phyloP scores from a whole-genome alignment of 2,113 vertebrate species.

The Hippocampus comes region DNA sequence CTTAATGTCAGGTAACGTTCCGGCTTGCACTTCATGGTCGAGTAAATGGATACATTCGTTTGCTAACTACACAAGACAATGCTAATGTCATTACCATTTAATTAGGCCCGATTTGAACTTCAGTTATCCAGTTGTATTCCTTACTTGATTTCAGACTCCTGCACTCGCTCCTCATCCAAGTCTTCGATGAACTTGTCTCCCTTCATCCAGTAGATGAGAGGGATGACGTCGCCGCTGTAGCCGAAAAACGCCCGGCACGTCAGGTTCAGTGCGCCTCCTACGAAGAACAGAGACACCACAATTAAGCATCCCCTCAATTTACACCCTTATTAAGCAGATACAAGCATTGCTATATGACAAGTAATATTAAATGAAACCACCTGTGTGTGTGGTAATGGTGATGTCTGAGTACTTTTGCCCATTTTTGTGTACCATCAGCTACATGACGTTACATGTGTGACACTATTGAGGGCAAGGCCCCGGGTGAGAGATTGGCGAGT shows the following conservation, averaged over 20 bases:
- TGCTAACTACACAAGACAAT: background rate
- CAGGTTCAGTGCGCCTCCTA: slow-evolving; percentile 89
- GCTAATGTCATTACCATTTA: background rate
- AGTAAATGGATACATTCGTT: background rate
- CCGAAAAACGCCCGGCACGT: slow-evolving; percentile 97
- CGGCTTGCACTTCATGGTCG: background rate
- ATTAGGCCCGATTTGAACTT: background rate
- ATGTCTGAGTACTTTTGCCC: background rate
- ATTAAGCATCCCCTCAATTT: slow-evolving; percentile 14
- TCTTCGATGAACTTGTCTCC: slow-evolving; percentile 99
- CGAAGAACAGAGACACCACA: slow-evolving; percentile 58
- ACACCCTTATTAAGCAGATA: background rate
- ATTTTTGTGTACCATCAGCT: background rate
- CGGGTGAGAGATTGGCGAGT: background rate
- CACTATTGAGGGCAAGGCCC: background rate
- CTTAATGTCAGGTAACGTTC: background rate
- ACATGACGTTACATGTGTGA: background rate
- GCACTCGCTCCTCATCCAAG: slow-evolving; percentile 91
- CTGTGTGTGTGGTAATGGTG: background rate
- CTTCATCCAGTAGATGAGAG: slow-evolving; percentile 99
- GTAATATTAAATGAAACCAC: no score
- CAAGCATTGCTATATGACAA: no score
- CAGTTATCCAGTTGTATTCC: slow-evolving; percentile 17
- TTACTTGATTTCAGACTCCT: slow-evolving; percentile 98
- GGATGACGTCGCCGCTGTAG: slow-evolving; percentile 94